These are phyloP conservation scores for Danionella cerebrum DNA, from an alignment of 2,113 vertebrate genomes.

Conservation along the genomic window DNA sequence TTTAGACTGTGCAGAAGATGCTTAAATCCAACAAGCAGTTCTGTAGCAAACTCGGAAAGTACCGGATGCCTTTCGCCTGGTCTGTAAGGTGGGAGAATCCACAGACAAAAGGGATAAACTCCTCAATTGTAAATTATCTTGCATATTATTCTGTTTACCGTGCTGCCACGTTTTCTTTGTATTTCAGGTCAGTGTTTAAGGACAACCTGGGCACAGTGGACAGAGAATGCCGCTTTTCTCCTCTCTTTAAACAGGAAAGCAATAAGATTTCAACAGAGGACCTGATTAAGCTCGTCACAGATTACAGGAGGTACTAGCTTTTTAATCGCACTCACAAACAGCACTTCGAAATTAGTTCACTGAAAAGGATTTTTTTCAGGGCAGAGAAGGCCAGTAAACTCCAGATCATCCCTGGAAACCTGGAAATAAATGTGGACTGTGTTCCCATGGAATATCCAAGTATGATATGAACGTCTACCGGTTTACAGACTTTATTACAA, in stretches of 20 bases:
- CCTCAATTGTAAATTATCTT: too few relatives aligned
- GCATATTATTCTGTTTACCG: too few relatives aligned
- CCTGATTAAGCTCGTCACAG: constrained; percentile 83
- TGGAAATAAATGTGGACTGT: constrained; percentile 83
- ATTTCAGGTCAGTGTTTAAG: constrained; percentile 83
- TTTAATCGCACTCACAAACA: not conserved
- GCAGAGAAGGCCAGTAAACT: constrained; percentile 91
- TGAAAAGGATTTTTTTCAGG: constrained; percentile 50
- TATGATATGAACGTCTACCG: too few relatives aligned
- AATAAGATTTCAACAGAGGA: constrained; percentile 93
- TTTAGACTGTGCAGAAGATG: constrained; percentile 86
- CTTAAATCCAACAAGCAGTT: constrained; percentile 92
- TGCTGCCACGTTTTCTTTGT: too few relatives aligned
- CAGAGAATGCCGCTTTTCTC: constrained; percentile 90
- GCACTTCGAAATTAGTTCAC: not conserved
- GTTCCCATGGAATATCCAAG: constrained; percentile 90
- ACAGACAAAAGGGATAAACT: not conserved
- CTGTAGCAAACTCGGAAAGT: constrained; percentile 90
- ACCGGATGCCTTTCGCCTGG: constrained; percentile 98
- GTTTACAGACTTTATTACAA: too few relatives aligned
- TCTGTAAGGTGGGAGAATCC: constrained; percentile 77
- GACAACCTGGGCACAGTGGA: constrained; percentile 92
- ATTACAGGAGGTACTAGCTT: constrained; percentile 79
- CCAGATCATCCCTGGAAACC: constrained; percentile 84
- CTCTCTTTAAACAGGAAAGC: constrained; percentile 93